Conservation (phyloP, 2,888 invertebrate genomes). For the Polydrusus cervinus region DNA sequence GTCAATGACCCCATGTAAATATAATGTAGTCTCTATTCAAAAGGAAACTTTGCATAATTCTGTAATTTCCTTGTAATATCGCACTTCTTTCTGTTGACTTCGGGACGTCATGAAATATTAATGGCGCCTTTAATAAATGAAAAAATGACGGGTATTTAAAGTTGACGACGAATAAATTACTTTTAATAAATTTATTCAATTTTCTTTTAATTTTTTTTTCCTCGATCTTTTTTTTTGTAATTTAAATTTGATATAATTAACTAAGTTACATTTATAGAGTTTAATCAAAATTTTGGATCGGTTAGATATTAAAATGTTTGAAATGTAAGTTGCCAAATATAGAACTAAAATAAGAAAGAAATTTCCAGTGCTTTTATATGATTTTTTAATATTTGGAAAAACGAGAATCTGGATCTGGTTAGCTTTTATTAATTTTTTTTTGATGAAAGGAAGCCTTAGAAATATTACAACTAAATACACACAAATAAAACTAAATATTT, state of each 20-base stretch:
- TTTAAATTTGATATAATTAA: background rate
- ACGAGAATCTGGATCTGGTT: too few relatives aligned
- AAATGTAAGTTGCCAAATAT: background rate
- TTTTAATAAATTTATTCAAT: conserved; percentile 9
- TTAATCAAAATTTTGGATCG: background rate
- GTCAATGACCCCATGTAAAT: background rate
- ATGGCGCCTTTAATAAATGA: conserved; percentile 13
- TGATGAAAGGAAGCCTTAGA: too few relatives aligned
- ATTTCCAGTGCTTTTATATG: too few relatives aligned
- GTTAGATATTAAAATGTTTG: background rate
- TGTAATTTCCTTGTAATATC: conserved; percentile 20
- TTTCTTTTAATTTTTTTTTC: conserved; percentile 13
- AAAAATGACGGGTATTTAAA: conserved; percentile 1
- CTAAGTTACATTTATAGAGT: background rate
- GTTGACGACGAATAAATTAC: background rate
- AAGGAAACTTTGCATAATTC: conserved; percentile 12
- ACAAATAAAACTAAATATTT: too few relatives aligned
- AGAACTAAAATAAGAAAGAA: too few relatives aligned
- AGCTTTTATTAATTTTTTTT: too few relatives aligned
- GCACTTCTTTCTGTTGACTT: conserved; percentile 11
- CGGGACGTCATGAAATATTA: conserved; percentile 24
- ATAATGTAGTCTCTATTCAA: conserved; percentile 6
- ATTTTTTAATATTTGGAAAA: too few relatives aligned
- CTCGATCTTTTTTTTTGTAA: background rate
- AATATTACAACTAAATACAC: too few relatives aligned